Evolutionary conservation across 1,140 invertebrate species (phyloP).

Genomic region (Brachionus asplanchnoidis): DNA sequence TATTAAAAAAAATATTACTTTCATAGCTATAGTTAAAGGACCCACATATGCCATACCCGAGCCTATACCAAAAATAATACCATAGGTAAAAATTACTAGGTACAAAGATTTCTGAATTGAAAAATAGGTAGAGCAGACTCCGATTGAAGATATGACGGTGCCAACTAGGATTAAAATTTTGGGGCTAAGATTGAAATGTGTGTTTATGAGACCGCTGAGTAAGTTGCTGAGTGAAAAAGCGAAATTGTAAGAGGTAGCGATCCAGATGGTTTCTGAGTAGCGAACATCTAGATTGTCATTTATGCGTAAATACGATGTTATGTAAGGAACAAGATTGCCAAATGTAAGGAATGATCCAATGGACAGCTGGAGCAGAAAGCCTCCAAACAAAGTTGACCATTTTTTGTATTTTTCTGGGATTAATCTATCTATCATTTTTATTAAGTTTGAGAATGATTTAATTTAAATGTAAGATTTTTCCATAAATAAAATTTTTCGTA

Average conservation of each 20-base stretch:
- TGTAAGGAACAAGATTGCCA: slow-evolving; percentile 57
- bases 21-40: slow-evolving; percentile 55
- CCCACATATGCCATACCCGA: slow-evolving; percentile 56
- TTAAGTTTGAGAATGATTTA: neutral
- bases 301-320: slow-evolving; percentile 56
- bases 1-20: slow-evolving; percentile 46
- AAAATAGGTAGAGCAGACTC: slow-evolving; percentile 54
- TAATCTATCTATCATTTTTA: neutral
- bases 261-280: slow-evolving; percentile 54
- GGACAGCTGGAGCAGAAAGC: slow-evolving; percentile 33
- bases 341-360: slow-evolving; percentile 14
- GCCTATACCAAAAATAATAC: slow-evolving; percentile 49
- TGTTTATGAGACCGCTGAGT: slow-evolving; percentile 45
- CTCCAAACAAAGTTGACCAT: slow-evolving; percentile 25
- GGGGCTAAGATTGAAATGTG: slow-evolving; percentile 50
- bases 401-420: slow-evolving; percentile 21
- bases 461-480: neutral
- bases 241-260: slow-evolving; percentile 47
- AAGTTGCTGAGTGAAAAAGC: slow-evolving; percentile 47
- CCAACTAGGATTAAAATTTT: slow-evolving; percentile 49
- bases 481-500: neutral
- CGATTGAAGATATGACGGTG: slow-evolving; percentile 47
- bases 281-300: slow-evolving; percentile 44
- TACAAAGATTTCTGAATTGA: slow-evolving; percentile 51
- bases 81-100: slow-evolving; percentile 52